Conservation (phyloP, 2,113 vertebrate genomes). For the Neofelis nebulosa region DNA sequence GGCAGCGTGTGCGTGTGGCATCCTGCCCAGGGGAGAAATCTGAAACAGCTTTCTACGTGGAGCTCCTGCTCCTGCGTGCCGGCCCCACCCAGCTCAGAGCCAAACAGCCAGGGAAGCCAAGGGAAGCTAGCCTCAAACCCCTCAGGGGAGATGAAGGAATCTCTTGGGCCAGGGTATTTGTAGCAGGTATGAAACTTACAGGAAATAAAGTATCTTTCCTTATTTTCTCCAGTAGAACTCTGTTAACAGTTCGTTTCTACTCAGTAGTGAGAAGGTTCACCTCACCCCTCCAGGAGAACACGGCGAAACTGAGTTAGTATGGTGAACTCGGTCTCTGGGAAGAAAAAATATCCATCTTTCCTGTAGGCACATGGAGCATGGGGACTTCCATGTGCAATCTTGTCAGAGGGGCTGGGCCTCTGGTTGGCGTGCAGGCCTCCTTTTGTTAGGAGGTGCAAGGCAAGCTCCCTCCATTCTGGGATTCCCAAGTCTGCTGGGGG, state of each 20-base stretch:
- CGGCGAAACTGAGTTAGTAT: background rate
- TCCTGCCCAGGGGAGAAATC: slow-evolving; percentile 77
- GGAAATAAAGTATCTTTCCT: background rate
- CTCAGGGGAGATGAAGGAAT: background rate
- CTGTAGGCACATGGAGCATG: rapidly evolving
- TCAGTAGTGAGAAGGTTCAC: background rate
- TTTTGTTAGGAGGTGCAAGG: background rate
- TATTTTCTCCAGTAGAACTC: background rate
- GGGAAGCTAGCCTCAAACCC: background rate
- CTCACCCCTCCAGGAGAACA: background rate
- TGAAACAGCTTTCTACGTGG: slow-evolving; percentile 40
- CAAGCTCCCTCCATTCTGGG: background rate
- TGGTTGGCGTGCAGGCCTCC: too few relatives aligned
- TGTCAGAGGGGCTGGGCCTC: background rate
- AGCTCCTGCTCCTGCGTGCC: background rate
- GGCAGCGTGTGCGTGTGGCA: slow-evolving; percentile 60
- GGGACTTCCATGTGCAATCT: background rate
- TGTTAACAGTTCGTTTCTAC: background rate
- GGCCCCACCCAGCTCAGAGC: slow-evolving; percentile 47
- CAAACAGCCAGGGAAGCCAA: background rate
- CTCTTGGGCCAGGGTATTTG: background rate
- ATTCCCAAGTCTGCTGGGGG: background rate
- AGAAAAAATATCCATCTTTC: background rate
- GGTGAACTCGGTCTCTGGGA: background rate
- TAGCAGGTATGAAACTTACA: background rate